Base-by-base conservation (phyloP, 2,113 vertebrate species). In the Pogonocichla stellata region DNA sequence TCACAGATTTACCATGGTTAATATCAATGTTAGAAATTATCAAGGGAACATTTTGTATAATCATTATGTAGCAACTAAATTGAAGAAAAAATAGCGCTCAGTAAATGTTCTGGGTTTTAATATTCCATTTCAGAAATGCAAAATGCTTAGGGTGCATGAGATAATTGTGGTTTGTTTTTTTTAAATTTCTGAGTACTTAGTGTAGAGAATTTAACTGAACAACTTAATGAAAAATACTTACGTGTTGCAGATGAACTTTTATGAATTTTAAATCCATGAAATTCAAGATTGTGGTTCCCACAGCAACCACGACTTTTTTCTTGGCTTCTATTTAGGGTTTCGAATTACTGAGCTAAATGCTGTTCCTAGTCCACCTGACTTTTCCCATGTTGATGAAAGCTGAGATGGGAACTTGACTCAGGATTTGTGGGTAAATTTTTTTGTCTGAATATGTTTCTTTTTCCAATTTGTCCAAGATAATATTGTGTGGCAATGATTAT, bases 371-470 rank as follows among this genome's bases (percentile, higher is more conserved):
- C 56, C 51, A 58, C 40, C 47, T 93, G 83, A 72, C 80, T 89
- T 96, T 93, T 93, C 77, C 65, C 91, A 81, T 72, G 72, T 84
- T 81, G 48, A 72, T 92, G 69, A 87, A 92, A 89, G 47, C 40
- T 84, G 56, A 84, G 56, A 79, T 91, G 86, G 82, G 83, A 95
- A 79, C 80, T 95, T 92, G 78, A 69, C 73, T 93, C 31, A 42
- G 36, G n/a, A 80, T 81, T 92, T 93, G 29, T 75, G 83, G 86
- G 61, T 92, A 87, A 71, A 26, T 69, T 81, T 64, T 80, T 80
- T 83, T 82, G 9, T 77, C 50, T 42, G 53, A 67, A 28, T 84
- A 38, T 56, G 53, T 82, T 91, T 93, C 31, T 87, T 53, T 92
- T 91, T 79, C 56, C 10, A 33, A 1, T 92, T 91, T 72, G 10